A percentile compares a stretch with the other conserved stretches of the same genome.
Conservation (phyloP, 1,140 invertebrate species). For the Metaphire vulgaris region DNA sequence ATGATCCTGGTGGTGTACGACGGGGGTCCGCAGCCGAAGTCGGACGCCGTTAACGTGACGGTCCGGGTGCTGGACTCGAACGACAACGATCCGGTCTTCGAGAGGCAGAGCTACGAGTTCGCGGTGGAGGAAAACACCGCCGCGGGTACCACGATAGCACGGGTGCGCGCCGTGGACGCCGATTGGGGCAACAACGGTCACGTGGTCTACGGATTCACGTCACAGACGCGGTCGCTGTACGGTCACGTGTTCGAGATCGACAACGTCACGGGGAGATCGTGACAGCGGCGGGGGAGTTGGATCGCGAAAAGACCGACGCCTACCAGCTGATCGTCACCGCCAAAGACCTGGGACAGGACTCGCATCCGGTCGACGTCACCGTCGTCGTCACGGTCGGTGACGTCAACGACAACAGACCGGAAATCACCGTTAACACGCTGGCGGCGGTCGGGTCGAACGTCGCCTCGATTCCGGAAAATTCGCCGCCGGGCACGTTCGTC, state of each 20-base stretch:
- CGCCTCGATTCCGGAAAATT: constrained; percentile 86
- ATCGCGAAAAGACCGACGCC: constrained; percentile 80
- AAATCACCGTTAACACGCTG: constrained; percentile 25
- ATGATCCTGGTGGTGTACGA: constrained; percentile 11
- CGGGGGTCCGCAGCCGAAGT: background rate
- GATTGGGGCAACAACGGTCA: constrained; percentile 40
- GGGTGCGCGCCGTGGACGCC: constrained; percentile 60
- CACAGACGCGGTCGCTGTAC: constrained; percentile 69
- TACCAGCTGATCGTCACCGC: constrained; percentile 90
- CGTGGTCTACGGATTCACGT: constrained; percentile 54
- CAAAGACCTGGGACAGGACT: constrained; percentile 57
- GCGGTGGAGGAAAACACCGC: constrained; percentile 82
- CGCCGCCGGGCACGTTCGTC: constrained; percentile 77
- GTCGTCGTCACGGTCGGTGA: constrained; percentile 20
- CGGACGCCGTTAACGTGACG: background rate
- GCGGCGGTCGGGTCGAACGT: constrained; percentile 8
- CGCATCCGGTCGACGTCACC: constrained; percentile 10
- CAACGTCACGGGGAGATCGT: constrained; percentile 71
- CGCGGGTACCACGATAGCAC: constrained; percentile 73
- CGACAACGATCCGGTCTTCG: constrained; percentile 51
- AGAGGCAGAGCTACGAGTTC: constrained; percentile 47
- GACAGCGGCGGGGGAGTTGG: too few relatives aligned
- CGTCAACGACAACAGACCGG: constrained; percentile 30
- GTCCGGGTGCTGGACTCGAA: constrained; percentile 37
- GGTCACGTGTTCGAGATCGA: constrained; percentile 77